Conservation (phyloP, 2,888 invertebrate species). For the Orgyia antiqua region DNA sequence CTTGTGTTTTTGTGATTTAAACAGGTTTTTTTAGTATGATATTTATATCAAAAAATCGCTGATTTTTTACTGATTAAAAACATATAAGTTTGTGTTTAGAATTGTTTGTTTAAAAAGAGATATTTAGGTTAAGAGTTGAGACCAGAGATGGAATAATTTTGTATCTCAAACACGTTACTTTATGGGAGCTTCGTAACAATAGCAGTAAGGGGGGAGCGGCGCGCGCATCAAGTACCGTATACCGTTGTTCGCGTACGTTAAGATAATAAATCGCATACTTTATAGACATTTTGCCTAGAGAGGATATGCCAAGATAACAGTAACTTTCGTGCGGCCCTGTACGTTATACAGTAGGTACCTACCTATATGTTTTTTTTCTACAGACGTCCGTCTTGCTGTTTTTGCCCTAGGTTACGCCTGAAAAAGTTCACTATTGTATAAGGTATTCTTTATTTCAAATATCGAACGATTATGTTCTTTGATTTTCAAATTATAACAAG, state of each 20-base stretch:
- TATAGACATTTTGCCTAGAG: constrained; percentile 74
- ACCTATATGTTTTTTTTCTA: constrained; percentile 52
- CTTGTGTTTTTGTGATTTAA: constrained; percentile 21
- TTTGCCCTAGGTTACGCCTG: constrained; percentile 44
- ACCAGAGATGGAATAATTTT: constrained; percentile 69
- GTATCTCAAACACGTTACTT: constrained; percentile 54
- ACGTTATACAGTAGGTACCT: constrained; percentile 59
- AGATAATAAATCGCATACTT: constrained; percentile 66
- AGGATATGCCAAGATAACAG: constrained; percentile 80
- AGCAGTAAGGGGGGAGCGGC: constrained; percentile 74
- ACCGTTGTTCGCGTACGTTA: constrained; percentile 46
- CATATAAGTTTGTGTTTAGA: constrained; percentile 25
- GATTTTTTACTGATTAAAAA: constrained; percentile 46
- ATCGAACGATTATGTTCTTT: too few species aligned
- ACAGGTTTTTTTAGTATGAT: constrained; percentile 6
- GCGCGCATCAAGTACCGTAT: constrained; percentile 63
- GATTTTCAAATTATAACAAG: too few species aligned
- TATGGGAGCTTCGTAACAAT: constrained; percentile 75
- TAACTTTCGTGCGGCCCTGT: constrained; percentile 75
- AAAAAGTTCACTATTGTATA: constrained; percentile 34
- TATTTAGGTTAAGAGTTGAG: constrained; percentile 44
- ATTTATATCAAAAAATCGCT: constrained; percentile 53
- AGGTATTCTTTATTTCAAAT: not conserved
- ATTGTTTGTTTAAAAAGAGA: constrained; percentile 18
- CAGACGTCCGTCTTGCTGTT: constrained; percentile 52